phyloP scores from a whole-genome alignment of 1,140 invertebrate species.

The Scaptomyza hsui region DNA sequence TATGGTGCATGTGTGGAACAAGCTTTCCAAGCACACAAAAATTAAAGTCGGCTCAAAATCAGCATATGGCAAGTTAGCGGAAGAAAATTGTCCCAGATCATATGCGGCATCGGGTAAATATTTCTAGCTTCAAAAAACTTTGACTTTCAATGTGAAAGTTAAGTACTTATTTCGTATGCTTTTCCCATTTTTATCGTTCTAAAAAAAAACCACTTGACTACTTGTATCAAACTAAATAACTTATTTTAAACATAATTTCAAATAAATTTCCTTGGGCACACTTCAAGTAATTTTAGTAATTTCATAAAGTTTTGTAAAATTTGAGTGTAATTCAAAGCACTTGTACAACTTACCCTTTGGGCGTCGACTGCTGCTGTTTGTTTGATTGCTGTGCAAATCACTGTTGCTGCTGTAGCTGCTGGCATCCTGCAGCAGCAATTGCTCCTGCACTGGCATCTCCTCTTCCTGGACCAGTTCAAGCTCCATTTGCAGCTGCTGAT shows the following conservation, averaged over 20 bases:
- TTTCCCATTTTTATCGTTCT: too few relatives aligned
- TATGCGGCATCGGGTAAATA: too few relatives aligned
- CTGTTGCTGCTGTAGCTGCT: conserved; percentile 2
- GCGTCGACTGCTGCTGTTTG: conserved; percentile 25
- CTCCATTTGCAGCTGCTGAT: conserved; percentile 38
- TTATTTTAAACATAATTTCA: neutral
- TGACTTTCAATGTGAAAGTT: too few relatives aligned
- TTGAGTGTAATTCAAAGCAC: neutral
- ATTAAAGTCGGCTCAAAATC: too few relatives aligned
- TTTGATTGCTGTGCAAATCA: conserved; percentile 16
- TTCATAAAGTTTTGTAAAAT: neutral
- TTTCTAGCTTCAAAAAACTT: too few relatives aligned
- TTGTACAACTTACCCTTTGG: conserved; percentile 52
- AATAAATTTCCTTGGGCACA: neutral
- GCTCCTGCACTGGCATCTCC: conserved; percentile 14
- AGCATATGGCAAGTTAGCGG: too few relatives aligned
- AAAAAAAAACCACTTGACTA: too few relatives aligned
- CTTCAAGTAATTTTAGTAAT: neutral
- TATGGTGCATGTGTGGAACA: neutral
- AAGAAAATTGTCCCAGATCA: too few relatives aligned
- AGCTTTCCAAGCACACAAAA: too few relatives aligned
- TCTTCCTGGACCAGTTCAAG: conserved; percentile 20
- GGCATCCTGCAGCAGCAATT: conserved; percentile 21
- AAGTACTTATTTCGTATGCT: too few relatives aligned
- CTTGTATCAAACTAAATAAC: neutral